Conservation (phyloP, 2,113 vertebrate species). For the Sarotherodon lohbergeri region DNA sequence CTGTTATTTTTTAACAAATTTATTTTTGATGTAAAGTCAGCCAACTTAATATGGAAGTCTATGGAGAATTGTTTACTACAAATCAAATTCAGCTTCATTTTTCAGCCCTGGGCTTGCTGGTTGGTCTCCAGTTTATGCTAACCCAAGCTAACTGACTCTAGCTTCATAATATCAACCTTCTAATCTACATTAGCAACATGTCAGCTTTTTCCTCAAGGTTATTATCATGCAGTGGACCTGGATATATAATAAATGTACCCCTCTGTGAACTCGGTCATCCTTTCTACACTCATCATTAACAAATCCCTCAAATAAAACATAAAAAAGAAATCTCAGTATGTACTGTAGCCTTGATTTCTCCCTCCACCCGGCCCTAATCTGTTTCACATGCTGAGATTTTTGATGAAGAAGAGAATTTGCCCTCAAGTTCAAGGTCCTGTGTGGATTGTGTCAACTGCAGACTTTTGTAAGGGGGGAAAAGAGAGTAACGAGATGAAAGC, state of each 20-base stretch:
- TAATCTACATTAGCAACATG: not conserved
- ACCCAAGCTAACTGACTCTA: not conserved
- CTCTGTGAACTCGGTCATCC: not conserved
- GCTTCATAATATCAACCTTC: not conserved
- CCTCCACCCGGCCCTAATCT: not conserved
- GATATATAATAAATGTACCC: not conserved
- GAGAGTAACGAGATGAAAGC: not conserved
- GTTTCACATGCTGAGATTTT: slow-evolving; percentile 23
- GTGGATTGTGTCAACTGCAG: not conserved
- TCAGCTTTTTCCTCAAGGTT: not conserved
- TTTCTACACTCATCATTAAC: not conserved
- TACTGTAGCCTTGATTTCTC: not conserved
- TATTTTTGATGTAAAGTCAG: not conserved
- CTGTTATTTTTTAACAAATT: not conserved
- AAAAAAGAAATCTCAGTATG: not conserved
- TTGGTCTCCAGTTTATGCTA: not conserved
- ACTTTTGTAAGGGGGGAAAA: not conserved
- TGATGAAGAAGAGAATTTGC: not conserved
- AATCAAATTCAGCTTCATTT: not conserved
- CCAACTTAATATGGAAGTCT: not conserved
- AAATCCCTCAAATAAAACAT: not conserved
- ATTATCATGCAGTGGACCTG: not conserved
- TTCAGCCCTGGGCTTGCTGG: not conserved
- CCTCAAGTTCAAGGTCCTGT: not conserved
- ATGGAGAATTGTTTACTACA: not conserved